These are phyloP conservation scores for Hoplodrina ambigua DNA, from an alignment of 2,888 invertebrate species.

Conservation along the genomic window DNA sequence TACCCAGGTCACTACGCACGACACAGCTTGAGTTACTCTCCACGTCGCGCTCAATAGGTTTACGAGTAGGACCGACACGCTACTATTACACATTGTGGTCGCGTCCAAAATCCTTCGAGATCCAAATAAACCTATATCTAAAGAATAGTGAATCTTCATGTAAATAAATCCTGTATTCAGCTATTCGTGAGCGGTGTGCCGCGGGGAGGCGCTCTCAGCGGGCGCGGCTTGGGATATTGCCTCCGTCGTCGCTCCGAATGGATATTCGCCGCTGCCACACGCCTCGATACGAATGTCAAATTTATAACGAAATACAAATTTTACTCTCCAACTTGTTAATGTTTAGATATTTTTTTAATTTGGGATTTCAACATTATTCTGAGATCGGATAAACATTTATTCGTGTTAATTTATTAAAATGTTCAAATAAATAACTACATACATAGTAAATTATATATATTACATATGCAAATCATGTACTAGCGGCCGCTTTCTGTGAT, in stretches of 20 bases:
- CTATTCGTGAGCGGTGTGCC: not conserved
- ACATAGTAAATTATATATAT: no score
- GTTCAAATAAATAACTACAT: no score
- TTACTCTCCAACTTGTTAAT: not conserved
- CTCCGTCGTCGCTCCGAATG: conserved; percentile 18
- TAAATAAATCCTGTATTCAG: conserved; percentile 39
- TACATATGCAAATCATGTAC: no score
- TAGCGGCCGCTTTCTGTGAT: no score
- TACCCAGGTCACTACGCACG: not conserved
- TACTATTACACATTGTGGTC: not conserved
- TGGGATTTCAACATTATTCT: no score
- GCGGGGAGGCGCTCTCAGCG: conserved; percentile 7
- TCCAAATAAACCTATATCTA: conserved; percentile 19
- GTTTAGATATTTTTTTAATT: not conserved
- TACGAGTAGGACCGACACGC: not conserved
- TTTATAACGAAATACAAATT: not conserved
- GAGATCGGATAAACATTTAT: no score
- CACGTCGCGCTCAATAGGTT: not conserved
- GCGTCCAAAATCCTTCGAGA: not conserved
- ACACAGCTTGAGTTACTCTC: not conserved
- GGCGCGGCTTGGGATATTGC: conserved; percentile 32
- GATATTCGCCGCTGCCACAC: conserved; percentile 23
- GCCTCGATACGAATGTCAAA: conserved; percentile 23
- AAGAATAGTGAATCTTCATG: conserved; percentile 12
- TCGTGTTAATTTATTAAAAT: no score